Conservation (phyloP, 2,113 vertebrate species). For the Archilochus colubris region DNA sequence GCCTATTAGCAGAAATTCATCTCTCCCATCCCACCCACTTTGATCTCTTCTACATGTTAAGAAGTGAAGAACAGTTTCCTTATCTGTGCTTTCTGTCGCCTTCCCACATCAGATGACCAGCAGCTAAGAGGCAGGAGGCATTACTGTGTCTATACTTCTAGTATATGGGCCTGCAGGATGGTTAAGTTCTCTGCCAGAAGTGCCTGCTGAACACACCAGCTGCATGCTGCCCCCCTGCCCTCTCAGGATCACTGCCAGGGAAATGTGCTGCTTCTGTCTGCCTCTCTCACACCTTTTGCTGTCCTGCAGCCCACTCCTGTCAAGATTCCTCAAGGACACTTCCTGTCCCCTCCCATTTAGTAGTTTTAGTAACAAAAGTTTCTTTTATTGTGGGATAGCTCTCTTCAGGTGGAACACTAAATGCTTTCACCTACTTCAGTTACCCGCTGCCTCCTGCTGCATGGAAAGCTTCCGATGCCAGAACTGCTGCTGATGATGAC, state of each 20-base stretch:
- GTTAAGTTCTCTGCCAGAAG: background rate
- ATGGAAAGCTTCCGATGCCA: background rate
- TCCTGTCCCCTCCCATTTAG: background rate
- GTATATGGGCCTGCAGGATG: background rate
- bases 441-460: background rate
- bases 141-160: background rate
- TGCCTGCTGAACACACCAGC: background rate
- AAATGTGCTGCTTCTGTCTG: background rate
- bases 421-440: background rate
- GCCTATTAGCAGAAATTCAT: conserved; percentile 16
- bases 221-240: background rate
- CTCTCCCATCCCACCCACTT: conserved; percentile 7
- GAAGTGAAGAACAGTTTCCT: background rate
- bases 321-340: accelerated
- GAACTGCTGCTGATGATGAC: background rate
- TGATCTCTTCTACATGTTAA: background rate
- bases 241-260: background rate
- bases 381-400: background rate
- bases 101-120: background rate
- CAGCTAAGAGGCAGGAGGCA: background rate
- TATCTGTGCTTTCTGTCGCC: background rate
- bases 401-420: background rate
- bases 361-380: background rate
- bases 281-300: background rate
- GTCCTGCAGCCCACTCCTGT: background rate